Evolutionary conservation across 2,797 vertebrate genomes (phyloP).

Genomic region (Propithecus deckenii): DNA sequence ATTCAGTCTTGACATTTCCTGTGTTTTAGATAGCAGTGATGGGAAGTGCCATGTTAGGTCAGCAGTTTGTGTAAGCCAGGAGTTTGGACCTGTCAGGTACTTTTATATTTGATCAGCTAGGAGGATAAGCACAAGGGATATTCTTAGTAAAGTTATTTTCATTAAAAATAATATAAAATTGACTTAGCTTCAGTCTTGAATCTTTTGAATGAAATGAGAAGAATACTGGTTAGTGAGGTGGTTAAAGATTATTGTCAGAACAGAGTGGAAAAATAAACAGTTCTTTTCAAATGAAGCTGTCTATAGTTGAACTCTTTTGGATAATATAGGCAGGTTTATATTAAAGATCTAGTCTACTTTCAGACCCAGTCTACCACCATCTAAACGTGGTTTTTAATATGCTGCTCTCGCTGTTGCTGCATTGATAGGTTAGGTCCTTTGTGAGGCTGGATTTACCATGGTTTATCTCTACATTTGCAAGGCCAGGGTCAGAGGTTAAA

Average conservation of each 20-base stretch:
- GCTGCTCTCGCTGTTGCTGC: background rate
- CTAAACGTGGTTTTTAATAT: background rate
- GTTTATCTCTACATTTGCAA: background rate
- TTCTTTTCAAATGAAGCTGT: background rate
- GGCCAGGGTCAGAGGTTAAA: background rate
- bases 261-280: background rate
- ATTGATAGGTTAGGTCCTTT: background rate
- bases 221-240: background rate
- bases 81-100: constrained; percentile 3
- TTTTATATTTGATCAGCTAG: constrained; percentile 35
- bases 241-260: background rate
- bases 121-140: background rate
- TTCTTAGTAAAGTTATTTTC: constrained; percentile 22
- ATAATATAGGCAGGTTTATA: background rate
- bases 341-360: background rate
- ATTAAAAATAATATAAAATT: constrained; percentile 10
- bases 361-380: background rate
- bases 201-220: constrained; percentile 32
- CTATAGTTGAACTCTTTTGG: background rate
- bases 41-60: constrained; percentile 40
- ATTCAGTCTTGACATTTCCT: constrained; percentile 53
- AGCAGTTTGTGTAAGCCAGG: constrained; percentile 49
- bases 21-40: constrained; percentile 60
- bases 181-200: constrained; percentile 14
- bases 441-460: background rate